phyloP scores from a whole-genome alignment of 2,113 vertebrate species.

The Daboia siamensis region DNA sequence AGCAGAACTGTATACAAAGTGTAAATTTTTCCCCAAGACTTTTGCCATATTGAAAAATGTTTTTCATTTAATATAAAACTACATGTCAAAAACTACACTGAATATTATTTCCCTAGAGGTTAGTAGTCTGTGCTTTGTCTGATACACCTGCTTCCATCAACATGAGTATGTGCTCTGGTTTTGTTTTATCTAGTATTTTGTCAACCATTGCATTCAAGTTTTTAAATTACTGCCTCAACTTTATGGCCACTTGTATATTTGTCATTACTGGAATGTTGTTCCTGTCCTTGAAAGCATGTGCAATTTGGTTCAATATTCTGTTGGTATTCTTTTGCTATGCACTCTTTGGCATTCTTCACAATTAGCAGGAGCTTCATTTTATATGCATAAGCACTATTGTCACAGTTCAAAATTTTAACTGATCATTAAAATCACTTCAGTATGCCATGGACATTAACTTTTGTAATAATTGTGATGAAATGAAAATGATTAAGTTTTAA shows the following conservation, averaged over 20 bases:
- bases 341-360: neutral
- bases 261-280: slow-evolving; percentile 1
- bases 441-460: neutral
- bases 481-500: neutral
- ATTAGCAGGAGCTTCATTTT: neutral
- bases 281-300: slow-evolving; percentile 34
- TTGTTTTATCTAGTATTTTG: slow-evolving; percentile 14
- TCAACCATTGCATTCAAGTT: neutral
- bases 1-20: neutral
- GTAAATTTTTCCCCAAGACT: neutral
- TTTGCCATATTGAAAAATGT: neutral
- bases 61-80: slow-evolving; percentile 18
- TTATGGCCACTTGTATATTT: neutral
- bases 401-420: neutral
- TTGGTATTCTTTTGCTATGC: neutral
- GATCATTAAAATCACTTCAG: neutral
- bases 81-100: neutral
- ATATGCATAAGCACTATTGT: neutral
- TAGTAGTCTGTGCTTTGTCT: neutral
- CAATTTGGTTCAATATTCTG: neutral
- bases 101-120: neutral
- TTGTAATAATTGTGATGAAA: neutral
- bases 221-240: slow-evolving; percentile 23
- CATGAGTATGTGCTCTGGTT: neutral
- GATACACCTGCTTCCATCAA: slow-evolving; percentile 14